Conservation (phyloP, 2,888 invertebrate genomes). For the Protodeltote pygarga region DNA sequence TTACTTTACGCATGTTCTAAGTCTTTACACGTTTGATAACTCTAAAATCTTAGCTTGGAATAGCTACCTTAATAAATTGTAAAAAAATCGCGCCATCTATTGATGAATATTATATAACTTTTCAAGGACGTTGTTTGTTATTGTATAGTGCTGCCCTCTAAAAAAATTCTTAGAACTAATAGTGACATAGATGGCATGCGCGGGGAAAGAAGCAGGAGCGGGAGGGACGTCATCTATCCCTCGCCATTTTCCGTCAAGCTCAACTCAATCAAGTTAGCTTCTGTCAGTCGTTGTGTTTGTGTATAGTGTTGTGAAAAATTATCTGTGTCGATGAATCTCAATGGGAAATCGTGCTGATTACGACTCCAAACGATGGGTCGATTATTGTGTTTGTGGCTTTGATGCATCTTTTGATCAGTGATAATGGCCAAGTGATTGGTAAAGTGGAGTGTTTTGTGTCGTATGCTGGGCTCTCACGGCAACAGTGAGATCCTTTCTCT, state of each 20-base stretch:
- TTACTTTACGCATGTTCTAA: too few relatives aligned
- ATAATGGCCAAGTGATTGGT: conserved; percentile 85
- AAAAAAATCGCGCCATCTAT: conserved; percentile 57
- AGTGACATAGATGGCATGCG: conserved; percentile 63
- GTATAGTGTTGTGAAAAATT: conserved; percentile 86
- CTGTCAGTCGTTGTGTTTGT: conserved; percentile 87
- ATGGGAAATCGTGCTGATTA: conserved; percentile 85
- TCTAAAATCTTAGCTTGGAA: too few relatives aligned
- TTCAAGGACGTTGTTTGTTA: conserved; percentile 49
- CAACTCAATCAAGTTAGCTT: conserved; percentile 82
- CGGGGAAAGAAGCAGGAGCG: conserved; percentile 71
- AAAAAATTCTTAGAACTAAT: conserved; percentile 32
- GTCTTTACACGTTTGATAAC: too few relatives aligned
- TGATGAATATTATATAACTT: conserved; percentile 8
- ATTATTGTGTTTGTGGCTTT: conserved; percentile 83
- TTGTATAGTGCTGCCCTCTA: conserved; percentile 68
- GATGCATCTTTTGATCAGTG: conserved; percentile 82
- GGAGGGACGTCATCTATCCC: conserved; percentile 71
- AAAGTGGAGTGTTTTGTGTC: conserved; percentile 85
- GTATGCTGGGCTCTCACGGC: conserved; percentile 84
- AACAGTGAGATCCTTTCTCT: conserved; percentile 84
- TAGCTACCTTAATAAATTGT: too few relatives aligned
- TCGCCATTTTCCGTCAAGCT: conserved; percentile 85
- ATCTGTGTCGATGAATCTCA: conserved; percentile 84
- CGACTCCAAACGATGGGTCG: conserved; percentile 84